phyloP scores from a whole-genome alignment of 2,113 vertebrate species.

The Chlorodrepanis virens region DNA sequence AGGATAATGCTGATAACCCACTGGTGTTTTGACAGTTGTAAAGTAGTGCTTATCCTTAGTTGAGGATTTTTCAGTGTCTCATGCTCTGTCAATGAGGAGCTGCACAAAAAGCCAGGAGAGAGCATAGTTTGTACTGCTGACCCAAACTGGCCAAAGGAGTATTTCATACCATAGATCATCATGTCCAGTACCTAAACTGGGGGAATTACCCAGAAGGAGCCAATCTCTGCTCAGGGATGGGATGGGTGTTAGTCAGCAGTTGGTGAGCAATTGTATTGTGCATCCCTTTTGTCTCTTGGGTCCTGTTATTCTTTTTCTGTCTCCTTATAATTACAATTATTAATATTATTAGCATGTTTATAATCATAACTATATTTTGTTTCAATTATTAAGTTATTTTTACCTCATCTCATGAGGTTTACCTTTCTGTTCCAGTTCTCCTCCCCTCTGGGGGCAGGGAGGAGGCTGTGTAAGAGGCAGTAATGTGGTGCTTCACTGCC shows the following conservation, averaged over 20 bases:
- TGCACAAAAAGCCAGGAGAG: neutral
- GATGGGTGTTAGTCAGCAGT: fast-evolving
- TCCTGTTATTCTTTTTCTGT: neutral
- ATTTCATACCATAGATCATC: neutral
- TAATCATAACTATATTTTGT: neutral
- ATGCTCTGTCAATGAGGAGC: neutral
- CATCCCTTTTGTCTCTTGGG: neutral
- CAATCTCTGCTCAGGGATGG: neutral
- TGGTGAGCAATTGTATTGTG: neutral
- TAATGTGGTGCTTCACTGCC: neutral
- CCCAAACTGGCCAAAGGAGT: neutral
- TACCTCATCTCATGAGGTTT: neutral
- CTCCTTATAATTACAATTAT: neutral
- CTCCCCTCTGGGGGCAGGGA: neutral
- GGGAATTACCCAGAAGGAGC: neutral
- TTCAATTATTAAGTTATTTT: neutral
- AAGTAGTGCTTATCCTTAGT: neutral
- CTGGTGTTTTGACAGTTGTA: neutral
- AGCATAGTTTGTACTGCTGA: neutral
- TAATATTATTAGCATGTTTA: neutral
- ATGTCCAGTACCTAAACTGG: neutral
- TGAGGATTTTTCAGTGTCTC: neutral
- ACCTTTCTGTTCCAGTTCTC: neutral
- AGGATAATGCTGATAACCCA: neutral
- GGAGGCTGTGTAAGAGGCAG: neutral